Evolutionary conservation across 2,113 vertebrate species (phyloP).

Genomic region (Pandion haliaetus): DNA sequence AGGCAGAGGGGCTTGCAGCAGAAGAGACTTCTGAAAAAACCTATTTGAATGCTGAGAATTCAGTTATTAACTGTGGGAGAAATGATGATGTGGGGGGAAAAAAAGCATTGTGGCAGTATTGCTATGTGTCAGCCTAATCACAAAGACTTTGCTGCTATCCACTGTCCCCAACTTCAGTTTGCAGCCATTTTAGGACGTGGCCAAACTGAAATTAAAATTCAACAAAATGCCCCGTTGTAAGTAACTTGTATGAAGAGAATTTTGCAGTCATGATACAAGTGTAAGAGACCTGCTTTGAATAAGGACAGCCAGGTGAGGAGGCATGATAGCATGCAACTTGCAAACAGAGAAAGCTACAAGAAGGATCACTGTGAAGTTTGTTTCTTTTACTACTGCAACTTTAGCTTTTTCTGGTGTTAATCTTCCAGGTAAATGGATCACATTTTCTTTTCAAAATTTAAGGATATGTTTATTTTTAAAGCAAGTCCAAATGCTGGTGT

Average conservation of each 20-base stretch:
- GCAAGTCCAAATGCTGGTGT: neutral
- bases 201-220: neutral
- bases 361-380: neutral
- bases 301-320: neutral
- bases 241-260: neutral
- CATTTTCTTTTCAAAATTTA: neutral
- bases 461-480: neutral
- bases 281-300: neutral
- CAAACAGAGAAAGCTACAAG: neutral
- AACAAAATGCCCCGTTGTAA: neutral
- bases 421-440: neutral
- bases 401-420: neutral
- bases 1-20: neutral
- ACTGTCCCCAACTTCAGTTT: neutral
- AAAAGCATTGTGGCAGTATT: neutral
- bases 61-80: neutral
- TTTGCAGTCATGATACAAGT: neutral
- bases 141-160: neutral
- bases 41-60: neutral
- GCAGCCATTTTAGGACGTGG: neutral
- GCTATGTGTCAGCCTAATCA: neutral
- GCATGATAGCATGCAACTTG: neutral
- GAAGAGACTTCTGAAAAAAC: neutral
- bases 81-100: fast-evolving
- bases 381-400: neutral